These are phyloP conservation scores for Nephila pilipes DNA, from an alignment of 1,140 invertebrate genomes.

Conservation along the genomic window DNA sequence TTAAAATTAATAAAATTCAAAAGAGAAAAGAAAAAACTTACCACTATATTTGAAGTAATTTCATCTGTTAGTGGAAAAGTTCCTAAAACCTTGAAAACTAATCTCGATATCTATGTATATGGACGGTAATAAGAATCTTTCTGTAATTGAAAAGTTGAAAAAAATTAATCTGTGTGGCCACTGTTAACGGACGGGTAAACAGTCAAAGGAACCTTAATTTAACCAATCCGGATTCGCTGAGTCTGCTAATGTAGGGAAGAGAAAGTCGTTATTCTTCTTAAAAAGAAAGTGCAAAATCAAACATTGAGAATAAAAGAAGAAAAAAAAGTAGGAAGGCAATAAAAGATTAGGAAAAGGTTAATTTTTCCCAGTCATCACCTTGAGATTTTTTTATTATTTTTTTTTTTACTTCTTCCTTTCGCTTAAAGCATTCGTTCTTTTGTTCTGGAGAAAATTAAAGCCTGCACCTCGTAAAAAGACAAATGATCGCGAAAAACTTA, in stretches of 20 bases:
- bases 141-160: neutral
- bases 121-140: neutral
- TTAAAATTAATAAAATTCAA: too few relatives aligned
- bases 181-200: conserved; percentile 19
- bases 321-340: neutral
- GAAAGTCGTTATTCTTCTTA: conserved; percentile 40
- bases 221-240: conserved; percentile 3
- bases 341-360: conserved; percentile 47
- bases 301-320: neutral
- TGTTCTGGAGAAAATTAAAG: conserved; percentile 50
- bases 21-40: too few relatives aligned
- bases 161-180: neutral
- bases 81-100: too few relatives aligned
- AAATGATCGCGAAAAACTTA: conserved; percentile 38
- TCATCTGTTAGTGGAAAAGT: too few relatives aligned
- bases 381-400: neutral
- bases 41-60: too few relatives aligned
- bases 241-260: neutral
- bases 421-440: conserved; percentile 29
- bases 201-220: neutral
- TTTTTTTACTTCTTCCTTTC: neutral
- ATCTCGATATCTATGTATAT: too few relatives aligned
- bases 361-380: conserved; percentile 50
- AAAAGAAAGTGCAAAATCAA: neutral
- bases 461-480: conserved; percentile 40